A percentile compares a stretch with the other conserved stretches of the same genome.
phyloP scores from a whole-genome alignment of 2,888 invertebrate species.

The Tyria jacobaeae region DNA sequence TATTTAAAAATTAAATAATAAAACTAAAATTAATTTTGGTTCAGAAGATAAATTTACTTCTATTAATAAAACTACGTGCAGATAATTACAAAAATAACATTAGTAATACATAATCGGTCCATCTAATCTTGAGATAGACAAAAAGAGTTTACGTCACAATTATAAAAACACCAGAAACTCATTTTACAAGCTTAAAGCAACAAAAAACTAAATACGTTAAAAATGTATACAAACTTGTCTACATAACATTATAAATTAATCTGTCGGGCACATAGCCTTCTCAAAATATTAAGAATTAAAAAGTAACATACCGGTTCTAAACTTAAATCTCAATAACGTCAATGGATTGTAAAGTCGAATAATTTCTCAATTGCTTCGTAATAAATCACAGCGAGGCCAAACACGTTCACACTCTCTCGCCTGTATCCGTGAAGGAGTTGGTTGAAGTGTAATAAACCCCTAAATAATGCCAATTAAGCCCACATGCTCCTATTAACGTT shows the following conservation, averaged over 20 bases:
- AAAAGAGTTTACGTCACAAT: conserved; percentile 15
- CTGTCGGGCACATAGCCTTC: neutral
- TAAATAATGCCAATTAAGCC: too few relatives aligned
- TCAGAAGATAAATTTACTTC: too few relatives aligned
- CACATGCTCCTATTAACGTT: too few relatives aligned
- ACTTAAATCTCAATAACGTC: neutral
- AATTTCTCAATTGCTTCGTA: neutral
- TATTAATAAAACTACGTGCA: neutral
- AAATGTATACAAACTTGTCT: neutral
- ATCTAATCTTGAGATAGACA: neutral
- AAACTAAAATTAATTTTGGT: too few relatives aligned
- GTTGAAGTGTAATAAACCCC: too few relatives aligned
- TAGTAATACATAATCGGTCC: conserved; percentile 10
- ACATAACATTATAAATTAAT: neutral
- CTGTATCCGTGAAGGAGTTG: too few relatives aligned
- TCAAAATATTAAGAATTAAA: neutral
- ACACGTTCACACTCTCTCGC: too few relatives aligned
- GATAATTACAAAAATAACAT: neutral
- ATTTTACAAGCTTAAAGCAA: neutral
- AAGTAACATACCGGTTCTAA: neutral
- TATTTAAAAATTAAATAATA: too few relatives aligned
- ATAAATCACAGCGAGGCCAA: neutral
- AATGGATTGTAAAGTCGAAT: conserved; percentile 1
- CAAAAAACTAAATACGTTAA: neutral
- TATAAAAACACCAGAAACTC: conserved; percentile 3